Conservation (phyloP, 1,140 invertebrate species). For the Chrysopa pallens region DNA sequence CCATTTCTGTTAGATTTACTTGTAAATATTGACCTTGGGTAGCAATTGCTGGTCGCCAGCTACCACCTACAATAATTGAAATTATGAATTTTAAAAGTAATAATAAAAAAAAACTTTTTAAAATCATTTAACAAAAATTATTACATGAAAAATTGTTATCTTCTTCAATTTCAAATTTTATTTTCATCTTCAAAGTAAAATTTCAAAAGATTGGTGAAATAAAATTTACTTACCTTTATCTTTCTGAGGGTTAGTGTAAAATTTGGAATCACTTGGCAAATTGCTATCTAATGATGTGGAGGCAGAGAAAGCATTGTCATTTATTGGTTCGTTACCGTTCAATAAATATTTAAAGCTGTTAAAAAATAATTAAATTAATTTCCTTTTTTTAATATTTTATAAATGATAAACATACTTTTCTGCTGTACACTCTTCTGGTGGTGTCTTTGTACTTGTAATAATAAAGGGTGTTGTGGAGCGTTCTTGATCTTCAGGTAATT, state of each 20-base stretch:
- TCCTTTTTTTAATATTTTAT: neutral
- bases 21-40: conserved; percentile 48
- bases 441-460: conserved; percentile 25
- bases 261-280: conserved; percentile 30
- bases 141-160: too few relatives aligned
- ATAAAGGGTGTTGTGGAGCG: conserved; percentile 7
- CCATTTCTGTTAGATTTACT: conserved; percentile 37
- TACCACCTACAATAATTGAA: conserved; percentile 21
- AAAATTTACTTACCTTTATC: conserved; percentile 15
- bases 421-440: conserved; percentile 27
- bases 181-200: too few relatives aligned
- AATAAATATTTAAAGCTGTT: conserved; percentile 33
- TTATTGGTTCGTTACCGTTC: conserved; percentile 28
- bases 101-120: too few relatives aligned
- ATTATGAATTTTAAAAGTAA: too few relatives aligned
- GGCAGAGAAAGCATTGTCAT: conserved; percentile 34
- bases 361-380: conserved; percentile 1
- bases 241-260: conserved; percentile 21
- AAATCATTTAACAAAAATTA: too few relatives aligned
- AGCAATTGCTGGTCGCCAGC: conserved; percentile 39
- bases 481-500: neutral
- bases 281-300: conserved; percentile 28
- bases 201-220: neutral
- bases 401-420: conserved; percentile 18
- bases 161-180: too few relatives aligned